Conservation (phyloP, 2,888 invertebrate species). For the Xylota segnis region DNA sequence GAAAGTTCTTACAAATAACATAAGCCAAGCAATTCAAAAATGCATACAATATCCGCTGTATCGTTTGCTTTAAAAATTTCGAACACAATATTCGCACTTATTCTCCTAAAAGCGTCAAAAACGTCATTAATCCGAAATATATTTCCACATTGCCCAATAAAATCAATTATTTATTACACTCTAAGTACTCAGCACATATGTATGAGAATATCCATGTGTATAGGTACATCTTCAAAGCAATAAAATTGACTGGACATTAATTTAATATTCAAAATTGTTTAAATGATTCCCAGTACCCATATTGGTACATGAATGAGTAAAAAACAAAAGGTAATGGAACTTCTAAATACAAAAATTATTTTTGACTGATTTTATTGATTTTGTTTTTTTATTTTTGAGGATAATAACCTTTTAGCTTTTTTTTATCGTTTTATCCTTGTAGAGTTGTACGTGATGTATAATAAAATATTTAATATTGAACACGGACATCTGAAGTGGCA, state of each 20-base stretch:
- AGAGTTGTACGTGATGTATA: background rate
- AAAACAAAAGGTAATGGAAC: background rate
- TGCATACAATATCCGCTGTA: background rate
- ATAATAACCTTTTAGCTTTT: background rate
- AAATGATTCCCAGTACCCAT: background rate
- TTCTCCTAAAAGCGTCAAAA: background rate
- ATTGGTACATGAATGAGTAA: background rate
- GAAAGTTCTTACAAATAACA: no score
- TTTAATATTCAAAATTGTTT: background rate
- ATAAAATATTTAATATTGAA: background rate
- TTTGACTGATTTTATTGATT: background rate
- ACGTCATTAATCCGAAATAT: constrained; percentile 13
- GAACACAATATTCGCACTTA: background rate
- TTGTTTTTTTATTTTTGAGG: background rate
- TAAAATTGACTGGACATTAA: background rate
- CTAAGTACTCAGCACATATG: background rate
- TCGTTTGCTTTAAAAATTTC: background rate
- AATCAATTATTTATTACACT: constrained; percentile 1
- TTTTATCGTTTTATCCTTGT: background rate
- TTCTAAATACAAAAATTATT: constrained; percentile 1
- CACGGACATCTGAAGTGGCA: background rate
- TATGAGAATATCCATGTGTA: no score
- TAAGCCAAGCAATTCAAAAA: background rate
- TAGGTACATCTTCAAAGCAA: background rate
- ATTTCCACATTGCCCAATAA: constrained; percentile 13